Percentiles rank a stretch among this genome's conserved stretches.
phyloP scores from a whole-genome alignment of 2,113 vertebrate genomes.

The Gymnogyps californianus region DNA sequence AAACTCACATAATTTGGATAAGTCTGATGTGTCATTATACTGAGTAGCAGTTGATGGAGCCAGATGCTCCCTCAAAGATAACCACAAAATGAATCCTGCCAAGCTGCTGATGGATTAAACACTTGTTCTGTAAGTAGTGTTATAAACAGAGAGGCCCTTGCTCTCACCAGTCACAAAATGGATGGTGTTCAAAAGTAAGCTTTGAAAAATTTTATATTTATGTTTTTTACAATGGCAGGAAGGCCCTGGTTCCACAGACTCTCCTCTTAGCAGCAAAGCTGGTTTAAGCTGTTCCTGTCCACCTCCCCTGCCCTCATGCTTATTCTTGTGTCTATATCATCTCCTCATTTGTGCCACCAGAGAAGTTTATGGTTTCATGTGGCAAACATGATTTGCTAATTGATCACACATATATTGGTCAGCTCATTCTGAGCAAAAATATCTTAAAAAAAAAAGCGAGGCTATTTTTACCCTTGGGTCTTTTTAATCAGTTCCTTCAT shows the following conservation, averaged over 20 bases:
- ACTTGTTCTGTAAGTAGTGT: background rate
- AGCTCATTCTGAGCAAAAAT: background rate
- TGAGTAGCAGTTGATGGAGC: background rate
- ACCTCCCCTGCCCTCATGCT: background rate
- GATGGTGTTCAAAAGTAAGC: background rate
- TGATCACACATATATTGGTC: background rate
- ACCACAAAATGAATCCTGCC: background rate
- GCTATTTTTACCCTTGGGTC: background rate
- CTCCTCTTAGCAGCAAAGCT: background rate
- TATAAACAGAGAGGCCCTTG: background rate
- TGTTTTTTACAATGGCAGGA: background rate
- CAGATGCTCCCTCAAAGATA: conserved; percentile 41
- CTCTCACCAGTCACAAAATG: background rate
- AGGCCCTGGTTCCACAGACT: background rate
- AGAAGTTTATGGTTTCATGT: background rate
- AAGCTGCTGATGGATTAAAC: conserved; percentile 48
- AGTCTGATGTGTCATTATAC: background rate
- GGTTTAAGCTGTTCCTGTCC: background rate
- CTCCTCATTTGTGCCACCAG: background rate
- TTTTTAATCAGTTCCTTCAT: background rate
- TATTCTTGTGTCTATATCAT: background rate
- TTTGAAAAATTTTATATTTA: background rate
- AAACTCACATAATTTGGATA: conserved; percentile 39
- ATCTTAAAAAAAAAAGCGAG: background rate
- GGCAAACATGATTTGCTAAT: background rate